Evolutionary conservation across 1,140 invertebrate genomes (phyloP), one percentile per base, ranked within the genome.

Genomic region (Pseudomyrmex cubaensis): DNA sequence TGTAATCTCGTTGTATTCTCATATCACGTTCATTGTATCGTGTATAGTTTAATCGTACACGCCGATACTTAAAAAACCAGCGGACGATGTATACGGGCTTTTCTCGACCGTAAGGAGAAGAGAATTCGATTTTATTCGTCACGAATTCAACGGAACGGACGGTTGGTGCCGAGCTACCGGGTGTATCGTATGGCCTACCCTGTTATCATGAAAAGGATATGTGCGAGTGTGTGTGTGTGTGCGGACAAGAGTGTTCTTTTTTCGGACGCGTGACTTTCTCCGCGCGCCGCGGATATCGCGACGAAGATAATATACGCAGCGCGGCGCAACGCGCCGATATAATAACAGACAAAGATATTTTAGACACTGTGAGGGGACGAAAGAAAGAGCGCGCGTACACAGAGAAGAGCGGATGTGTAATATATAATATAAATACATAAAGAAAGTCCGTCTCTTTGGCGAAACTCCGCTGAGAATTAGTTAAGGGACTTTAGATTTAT

Each of bases 171-270:
- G 75, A 17, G 10, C 54, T 63, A 35, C 5, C 35, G 35, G 17
- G 63, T 15, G 35, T 82, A 56, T 76, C 22, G 70, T 70, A 84
- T 86, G 88, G 87, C 87, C 88, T 89, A 88, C 69, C 57, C 22
- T 20, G 52, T 57, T 72, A 61, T n/a, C 61, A 74, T 13, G 56
- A 48, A 62, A 66, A 48, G 25, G 13, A 69, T 35, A 5, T 35
- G 35, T 35, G 35, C 0, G 5, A 5, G 35, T 35, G 0, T 35
- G 35, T 35, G 35, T 4, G 35, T 35, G 3, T 5, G 35, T 35
- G 35, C 35, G 35, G 35, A 35, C 35, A 46, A 62, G 1, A 57
- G 48, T 9, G 50, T 52, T 52, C 50, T 25, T 59, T 77, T 77
- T 22, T 69, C 77, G 8, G n/a, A 87, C 20, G n/a, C 48, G 17